Evolutionary conservation across 2,888 invertebrate genomes (phyloP), one percentile per base, ranked within the genome.

Genomic region (Polymixis lichenea): DNA sequence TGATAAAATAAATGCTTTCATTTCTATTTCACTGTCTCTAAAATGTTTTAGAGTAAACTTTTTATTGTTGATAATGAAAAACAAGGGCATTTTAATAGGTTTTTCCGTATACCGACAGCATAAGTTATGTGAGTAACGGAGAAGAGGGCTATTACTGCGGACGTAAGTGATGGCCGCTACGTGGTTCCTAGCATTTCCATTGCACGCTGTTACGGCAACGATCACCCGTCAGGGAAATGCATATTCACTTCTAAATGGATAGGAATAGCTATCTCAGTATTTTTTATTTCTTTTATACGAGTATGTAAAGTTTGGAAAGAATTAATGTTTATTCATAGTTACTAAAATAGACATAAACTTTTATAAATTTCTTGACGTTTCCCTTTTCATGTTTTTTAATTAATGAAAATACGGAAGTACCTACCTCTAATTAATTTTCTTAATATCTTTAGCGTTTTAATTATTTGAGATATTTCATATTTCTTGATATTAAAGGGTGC

Each of bases 401-500:
- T 55, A 49, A 67, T 32, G 28, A 28, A 75, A 65, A 58, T 55
- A 32, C 25, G 58, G 7, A 22, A 56, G 46, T 43, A 28, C 5
- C 13, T 68, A 28, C 5, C 13, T 68, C 15, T 38, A 43, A 60
- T 75, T 28, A 28, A 68, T 64, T 55, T 71, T 65, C 53, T 13
- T 64, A 53, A 74, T 56, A 49, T 15, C 22, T 72, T 60, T 32
- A 69, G 68, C 46, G 38, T 69, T 72, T 76, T 61, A 43, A 80
- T 76, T 65, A 74, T 83, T 73, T 80, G 49, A 60, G 67, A 64
- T 80, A 65, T 80, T 80, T 68, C 74, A 77, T 83, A 84, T 75
- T 78, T 72, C 75, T 49, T 73, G 67, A 75, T 80, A 86, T 83
- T 78, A 83, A 85, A 83, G 86, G 87, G 85, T 78, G 82, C 81